Base-by-base conservation (phyloP, 2,113 vertebrate species). In the Oryzias curvinotus region DNA sequence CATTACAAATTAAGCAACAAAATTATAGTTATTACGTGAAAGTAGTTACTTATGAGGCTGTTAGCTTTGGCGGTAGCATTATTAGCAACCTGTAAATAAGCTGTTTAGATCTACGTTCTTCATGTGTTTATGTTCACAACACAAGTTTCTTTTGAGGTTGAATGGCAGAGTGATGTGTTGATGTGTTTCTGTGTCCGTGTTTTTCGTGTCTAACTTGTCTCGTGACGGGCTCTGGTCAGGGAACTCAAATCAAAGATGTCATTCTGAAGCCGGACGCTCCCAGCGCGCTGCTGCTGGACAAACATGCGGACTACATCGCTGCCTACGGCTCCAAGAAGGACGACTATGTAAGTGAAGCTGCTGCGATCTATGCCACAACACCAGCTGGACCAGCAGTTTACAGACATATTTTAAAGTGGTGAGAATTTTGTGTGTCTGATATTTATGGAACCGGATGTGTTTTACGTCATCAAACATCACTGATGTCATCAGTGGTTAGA, bases 311-410 rank as follows among this genome's bases (percentile, higher is more conserved):
- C 50, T 99, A 99, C 65, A 98, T 99, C 16, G 94, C 94, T 7
- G 94, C 94, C 0, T 99, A 99, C 55, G 94, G 97, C 59, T 90
- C 94, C 51, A 98, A 95, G 81, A 99, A 98, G 70, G 97, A 99
- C 19, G 97, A 99, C 70, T 99, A 98, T 45, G 97, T 99, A 86
- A 70, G 96, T 62, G 16, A 17, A 52, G 2, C 7, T 45, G 14
- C 14, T 17, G 17, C 44, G 15, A 36, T 12, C 36, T 23, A 23
- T 3, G 21, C 2, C 21, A 23, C 2, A 23, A 23, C 21, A 23
- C 3, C 21, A 23, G 21, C 21, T 23, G 21, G 21, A 23, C 21
- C 21, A 23, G 21, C 21, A 23, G 21, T 23, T 23, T 23, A 23
- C 21, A 23, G 21, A 23, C 21, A 23, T 23, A 3, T 23, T 23